phyloP scores from a whole-genome alignment of 2,888 invertebrate species.

The Bugulina stolonifera region DNA sequence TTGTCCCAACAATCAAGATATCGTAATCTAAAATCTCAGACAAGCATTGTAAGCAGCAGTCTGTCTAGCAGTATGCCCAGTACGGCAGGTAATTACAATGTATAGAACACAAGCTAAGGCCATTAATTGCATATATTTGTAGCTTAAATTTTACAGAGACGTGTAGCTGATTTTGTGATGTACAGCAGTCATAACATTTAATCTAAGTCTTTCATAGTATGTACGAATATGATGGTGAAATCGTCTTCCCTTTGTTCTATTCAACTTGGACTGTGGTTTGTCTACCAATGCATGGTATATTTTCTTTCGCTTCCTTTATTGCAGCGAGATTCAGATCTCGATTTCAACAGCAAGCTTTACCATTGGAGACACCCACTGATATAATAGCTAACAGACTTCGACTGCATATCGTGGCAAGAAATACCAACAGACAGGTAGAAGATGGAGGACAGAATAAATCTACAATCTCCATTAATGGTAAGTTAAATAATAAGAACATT shows the following conservation, averaged over 20 bases:
- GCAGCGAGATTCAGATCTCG: neutral
- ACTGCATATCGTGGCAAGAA: neutral
- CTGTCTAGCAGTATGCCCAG: constrained; percentile 22
- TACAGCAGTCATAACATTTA: too few species aligned
- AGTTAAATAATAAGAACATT: too few species aligned
- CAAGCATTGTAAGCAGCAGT: constrained; percentile 14
- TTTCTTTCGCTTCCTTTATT: neutral
- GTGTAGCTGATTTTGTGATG: too few species aligned
- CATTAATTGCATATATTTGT: too few species aligned
- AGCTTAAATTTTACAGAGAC: too few species aligned
- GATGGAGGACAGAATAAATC: neutral
- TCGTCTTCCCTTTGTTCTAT: too few species aligned
- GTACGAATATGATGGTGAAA: too few species aligned
- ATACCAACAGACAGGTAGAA: neutral
- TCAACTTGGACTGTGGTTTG: too few species aligned
- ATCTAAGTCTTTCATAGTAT: too few species aligned
- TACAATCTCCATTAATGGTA: neutral
- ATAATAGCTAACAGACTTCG: constrained; percentile 14
- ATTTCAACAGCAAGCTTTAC: neutral
- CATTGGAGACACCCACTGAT: constrained; percentile 16
- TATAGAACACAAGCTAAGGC: too few species aligned
- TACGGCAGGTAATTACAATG: constrained; percentile 1
- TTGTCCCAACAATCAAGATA: neutral
- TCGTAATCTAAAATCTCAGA: neutral
- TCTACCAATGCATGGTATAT: too few species aligned